Evolutionary conservation across 2,113 vertebrate species (phyloP), one percentile per base, ranked within the genome.

Genomic region (Epinephelus cyanopodus): DNA sequence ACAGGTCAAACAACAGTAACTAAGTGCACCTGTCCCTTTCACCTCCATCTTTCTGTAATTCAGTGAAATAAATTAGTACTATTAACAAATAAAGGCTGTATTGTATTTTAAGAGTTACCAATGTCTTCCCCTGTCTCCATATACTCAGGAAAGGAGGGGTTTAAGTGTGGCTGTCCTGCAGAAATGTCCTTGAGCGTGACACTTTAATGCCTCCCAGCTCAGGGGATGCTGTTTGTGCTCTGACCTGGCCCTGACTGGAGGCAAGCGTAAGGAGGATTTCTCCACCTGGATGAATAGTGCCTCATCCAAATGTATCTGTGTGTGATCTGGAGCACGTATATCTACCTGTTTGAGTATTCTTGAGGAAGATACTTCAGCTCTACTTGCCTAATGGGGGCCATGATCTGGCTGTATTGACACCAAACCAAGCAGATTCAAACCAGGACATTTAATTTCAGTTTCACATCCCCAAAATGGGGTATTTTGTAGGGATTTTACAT

Each of bases 121-220:
- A 33, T 9, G 1, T 74, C 12, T 23, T 10, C 42, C 3, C 42
- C 50, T 25, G 11, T 11, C 25, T 42, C 19, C 21, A 65, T 53
- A 6, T 27, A 33, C 1, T 61, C 39, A 7, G 0, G 58, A 78
- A 62, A 58, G 17, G 47, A 33, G 5, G 8, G 48, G 54, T 85
- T 79, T 12, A 66, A 21, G 48, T 33, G 62, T 25, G n/a, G n/a
- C 14, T 2, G 1, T 4, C 14, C 9, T 50, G 19, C 62, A 67
- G 29, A 37, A 75, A 69, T 47, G 67, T 80, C 75, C 82, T 82
- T 84, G 79, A 82, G 71, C 21, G 1, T 21, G 42, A 52, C 21
- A n/a, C 17, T 53, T 5, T 57, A 9, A 62, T 13, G 42, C 62
- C 48, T 14, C 8, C 39, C 29, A 63, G 62, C 33, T 64, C 52